Conservation (phyloP, 2,113 vertebrate genomes). For the Amblyornis subalaris region DNA sequence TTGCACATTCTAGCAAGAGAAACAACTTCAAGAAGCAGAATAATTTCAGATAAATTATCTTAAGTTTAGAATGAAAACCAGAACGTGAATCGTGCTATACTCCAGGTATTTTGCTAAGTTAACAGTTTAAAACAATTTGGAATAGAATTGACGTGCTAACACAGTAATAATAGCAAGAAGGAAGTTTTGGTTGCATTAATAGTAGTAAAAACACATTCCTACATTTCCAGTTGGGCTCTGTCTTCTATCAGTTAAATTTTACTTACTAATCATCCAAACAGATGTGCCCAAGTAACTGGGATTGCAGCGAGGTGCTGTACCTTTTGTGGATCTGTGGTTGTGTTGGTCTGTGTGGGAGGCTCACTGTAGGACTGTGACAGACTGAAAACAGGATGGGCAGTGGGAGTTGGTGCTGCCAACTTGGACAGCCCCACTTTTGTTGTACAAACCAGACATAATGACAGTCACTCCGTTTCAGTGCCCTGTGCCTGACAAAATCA, state of each 20-base stretch:
- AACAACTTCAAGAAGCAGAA: neutral
- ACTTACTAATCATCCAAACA: neutral
- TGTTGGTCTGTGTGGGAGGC: neutral
- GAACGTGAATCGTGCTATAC: neutral
- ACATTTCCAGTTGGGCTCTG: slow-evolving; percentile 43
- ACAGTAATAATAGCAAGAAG: slow-evolving; percentile 40
- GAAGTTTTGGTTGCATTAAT: slow-evolving; percentile 61
- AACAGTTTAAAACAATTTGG: slow-evolving; percentile 37
- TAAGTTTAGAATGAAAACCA: slow-evolving; percentile 37
- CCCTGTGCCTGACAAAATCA: neutral
- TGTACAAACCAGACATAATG: neutral
- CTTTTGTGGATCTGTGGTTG: neutral
- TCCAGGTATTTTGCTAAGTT: slow-evolving; percentile 34
- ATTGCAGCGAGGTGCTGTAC: neutral
- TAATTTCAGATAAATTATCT: slow-evolving; percentile 32
- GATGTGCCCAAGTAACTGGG: neutral
- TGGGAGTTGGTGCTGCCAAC: neutral
- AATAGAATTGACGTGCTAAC: slow-evolving; percentile 9
- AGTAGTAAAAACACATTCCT: slow-evolving; percentile 55
- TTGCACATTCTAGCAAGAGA: neutral
- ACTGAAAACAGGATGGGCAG: neutral
- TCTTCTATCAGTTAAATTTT: slow-evolving; percentile 43
- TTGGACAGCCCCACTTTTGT: neutral
- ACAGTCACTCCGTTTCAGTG: neutral
- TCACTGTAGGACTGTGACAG: neutral